phyloP scores from a whole-genome alignment of 2,888 invertebrate species.

The Metellina segmentata region DNA sequence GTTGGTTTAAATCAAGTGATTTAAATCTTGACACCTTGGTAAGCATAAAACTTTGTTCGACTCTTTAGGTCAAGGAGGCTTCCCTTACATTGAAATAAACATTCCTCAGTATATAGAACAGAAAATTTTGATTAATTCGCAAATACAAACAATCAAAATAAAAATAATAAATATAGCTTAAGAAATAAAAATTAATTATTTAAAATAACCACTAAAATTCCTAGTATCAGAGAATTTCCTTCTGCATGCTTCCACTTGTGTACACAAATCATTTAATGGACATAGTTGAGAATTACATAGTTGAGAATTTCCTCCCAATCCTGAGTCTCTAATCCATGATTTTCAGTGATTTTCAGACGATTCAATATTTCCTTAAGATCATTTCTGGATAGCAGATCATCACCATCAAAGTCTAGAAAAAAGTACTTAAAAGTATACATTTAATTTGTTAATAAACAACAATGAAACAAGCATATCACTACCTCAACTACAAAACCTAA shows the following conservation, averaged over 20 bases:
- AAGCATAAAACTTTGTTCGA: too few relatives aligned
- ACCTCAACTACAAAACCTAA: too few relatives aligned
- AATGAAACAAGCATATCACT: too few relatives aligned
- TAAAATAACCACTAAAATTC: not conserved
- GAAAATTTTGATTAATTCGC: not conserved
- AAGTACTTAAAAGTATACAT: not conserved
- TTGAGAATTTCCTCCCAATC: conserved; percentile 54
- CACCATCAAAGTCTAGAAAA: conserved; percentile 91
- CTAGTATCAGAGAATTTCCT: too few relatives aligned
- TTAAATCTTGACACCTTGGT: too few relatives aligned
- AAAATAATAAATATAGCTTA: not conserved
- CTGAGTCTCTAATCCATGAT: conserved; percentile 86
- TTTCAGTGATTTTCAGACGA: conserved; percentile 87
- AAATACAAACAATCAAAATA: not conserved
- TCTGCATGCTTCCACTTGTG: too few relatives aligned
- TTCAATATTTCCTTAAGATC: conserved; percentile 92
- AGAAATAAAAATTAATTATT: conserved; percentile 2
- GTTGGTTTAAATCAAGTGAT: too few relatives aligned
- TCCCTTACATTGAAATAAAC: too few relatives aligned
- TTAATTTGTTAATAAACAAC: too few relatives aligned
- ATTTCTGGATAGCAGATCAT: conserved; percentile 93
- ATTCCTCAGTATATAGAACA: too few relatives aligned
- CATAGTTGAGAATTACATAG: conserved; percentile 36
- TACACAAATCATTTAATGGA: too few relatives aligned
- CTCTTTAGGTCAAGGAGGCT: too few relatives aligned